Conservation (phyloP, 2,888 invertebrate genomes). For the Hololepta plana region DNA sequence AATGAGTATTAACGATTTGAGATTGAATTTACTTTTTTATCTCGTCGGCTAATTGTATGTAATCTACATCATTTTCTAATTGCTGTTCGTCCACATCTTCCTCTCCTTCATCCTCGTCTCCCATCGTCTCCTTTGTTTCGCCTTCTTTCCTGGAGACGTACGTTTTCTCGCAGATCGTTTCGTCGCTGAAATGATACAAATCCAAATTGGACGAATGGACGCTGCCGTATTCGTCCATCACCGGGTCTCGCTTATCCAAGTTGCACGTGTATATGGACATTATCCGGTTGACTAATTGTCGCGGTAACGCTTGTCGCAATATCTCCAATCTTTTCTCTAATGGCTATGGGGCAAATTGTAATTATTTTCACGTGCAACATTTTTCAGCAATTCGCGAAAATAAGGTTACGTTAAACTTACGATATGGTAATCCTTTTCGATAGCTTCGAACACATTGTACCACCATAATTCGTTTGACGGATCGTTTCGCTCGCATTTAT, state of each 20-base stretch:
- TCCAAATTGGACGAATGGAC: not conserved
- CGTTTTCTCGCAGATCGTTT: too few relatives aligned
- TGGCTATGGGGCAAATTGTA: conserved; percentile 1
- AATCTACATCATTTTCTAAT: too few relatives aligned
- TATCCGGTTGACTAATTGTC: conserved; percentile 1
- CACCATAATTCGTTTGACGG: conserved; percentile 18
- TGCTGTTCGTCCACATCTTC: too few relatives aligned
- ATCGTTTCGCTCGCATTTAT: conserved; percentile 14
- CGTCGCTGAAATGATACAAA: too few relatives aligned
- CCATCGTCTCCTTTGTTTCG: too few relatives aligned
- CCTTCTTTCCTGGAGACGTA: too few relatives aligned
- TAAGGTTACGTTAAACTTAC: conserved; percentile 12
- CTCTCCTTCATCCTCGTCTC: too few relatives aligned
- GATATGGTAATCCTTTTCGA: conserved; percentile 18
- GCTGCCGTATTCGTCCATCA: conserved; percentile 1
- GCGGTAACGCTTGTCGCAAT: not conserved
- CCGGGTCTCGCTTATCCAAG: not conserved
- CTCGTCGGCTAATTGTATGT: too few relatives aligned
- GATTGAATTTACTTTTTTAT: too few relatives aligned
- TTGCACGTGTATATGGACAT: not conserved
- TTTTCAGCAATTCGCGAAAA: conserved; percentile 2
- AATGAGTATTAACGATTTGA: too few relatives aligned
- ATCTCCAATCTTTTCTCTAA: conserved; percentile 1
- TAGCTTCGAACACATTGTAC: conserved; percentile 15
- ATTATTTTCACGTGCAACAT: conserved; percentile 1